A percentile compares a stretch with the other conserved stretches of the same genome.
Conservation (phyloP, 2,113 vertebrate genomes). For the Chunga burmeisteri region DNA sequence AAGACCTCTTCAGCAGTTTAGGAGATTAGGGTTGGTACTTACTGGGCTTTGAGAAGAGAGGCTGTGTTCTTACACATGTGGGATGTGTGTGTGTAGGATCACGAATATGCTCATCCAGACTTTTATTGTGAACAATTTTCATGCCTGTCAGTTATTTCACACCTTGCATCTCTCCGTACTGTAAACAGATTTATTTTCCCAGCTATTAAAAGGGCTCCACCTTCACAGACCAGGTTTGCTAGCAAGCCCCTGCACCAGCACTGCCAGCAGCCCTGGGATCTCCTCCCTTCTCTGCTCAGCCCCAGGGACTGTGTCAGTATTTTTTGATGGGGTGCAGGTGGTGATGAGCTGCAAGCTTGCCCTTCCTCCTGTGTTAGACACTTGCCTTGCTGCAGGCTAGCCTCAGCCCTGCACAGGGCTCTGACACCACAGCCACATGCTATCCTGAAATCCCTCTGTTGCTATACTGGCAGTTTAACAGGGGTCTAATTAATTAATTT, state of each 20-base stretch:
- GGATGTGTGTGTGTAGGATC: not conserved
- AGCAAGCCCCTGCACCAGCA: not conserved
- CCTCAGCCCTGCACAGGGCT: not conserved
- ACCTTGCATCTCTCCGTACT: not conserved
- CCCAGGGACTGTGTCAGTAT: not conserved
- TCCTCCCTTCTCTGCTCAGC: not conserved
- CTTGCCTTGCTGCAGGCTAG: not conserved
- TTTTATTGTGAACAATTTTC: not conserved
- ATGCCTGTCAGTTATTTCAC: not conserved
- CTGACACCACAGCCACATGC: not conserved
- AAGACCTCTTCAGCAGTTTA: not conserved
- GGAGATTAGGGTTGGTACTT: not conserved
- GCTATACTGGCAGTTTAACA: not conserved
- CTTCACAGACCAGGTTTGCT: not conserved
- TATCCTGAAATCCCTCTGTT: not conserved
- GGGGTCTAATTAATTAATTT: not conserved
- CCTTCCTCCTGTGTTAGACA: not conserved
- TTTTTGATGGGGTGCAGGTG: not conserved
- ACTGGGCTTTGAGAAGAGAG: not conserved
- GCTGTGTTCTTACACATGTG: fast-evolving
- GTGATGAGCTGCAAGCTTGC: not conserved
- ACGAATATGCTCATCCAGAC: fast-evolving
- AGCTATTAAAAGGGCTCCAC: not conserved
- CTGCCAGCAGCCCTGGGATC: not conserved
- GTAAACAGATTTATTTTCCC: not conserved